phyloP scores from a whole-genome alignment of 2,888 invertebrate genomes.

The Drosophila conformis region DNA sequence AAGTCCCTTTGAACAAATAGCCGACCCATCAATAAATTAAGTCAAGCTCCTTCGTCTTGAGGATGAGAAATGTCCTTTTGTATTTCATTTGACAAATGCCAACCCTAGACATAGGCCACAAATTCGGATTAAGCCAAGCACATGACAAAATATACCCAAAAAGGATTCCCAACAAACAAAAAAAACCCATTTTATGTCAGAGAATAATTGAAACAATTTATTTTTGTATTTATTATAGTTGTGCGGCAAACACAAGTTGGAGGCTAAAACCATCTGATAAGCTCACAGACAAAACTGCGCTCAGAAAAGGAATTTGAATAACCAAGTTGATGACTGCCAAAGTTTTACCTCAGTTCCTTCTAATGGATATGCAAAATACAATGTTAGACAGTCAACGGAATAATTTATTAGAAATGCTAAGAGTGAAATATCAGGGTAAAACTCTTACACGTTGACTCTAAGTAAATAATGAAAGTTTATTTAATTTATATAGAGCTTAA shows the following conservation, averaged over 20 bases:
- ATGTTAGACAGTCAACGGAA: conserved; percentile 54
- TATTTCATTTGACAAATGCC: conserved; percentile 44
- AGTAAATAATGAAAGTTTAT: not conserved
- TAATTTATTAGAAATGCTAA: conserved; percentile 49
- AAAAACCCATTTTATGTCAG: conserved; percentile 26
- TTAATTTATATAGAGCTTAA: not conserved
- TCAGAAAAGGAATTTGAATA: conserved; percentile 2
- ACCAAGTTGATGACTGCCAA: conserved; percentile 10
- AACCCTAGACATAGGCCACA: conserved; percentile 20
- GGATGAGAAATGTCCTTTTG: conserved; percentile 35
- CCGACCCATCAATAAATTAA: conserved; percentile 44
- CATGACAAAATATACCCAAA: conserved; percentile 15
- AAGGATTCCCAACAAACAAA: not conserved
- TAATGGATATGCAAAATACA: conserved; percentile 61
- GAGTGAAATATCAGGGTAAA: not conserved
- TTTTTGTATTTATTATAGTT: conserved; percentile 37
- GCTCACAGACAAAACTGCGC: conserved; percentile 28
- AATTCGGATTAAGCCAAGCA: conserved; percentile 46
- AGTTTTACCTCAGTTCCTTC: conserved; percentile 24
- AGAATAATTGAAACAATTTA: conserved; percentile 35
- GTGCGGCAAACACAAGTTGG: not conserved
- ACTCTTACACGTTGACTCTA: not conserved
- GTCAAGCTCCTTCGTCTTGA: conserved; percentile 17
- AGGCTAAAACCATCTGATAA: conserved; percentile 20
- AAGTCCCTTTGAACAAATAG: conserved; percentile 24